phyloP scores from a whole-genome alignment of 2,113 vertebrate genomes.

The Marcusenius ussheri region DNA sequence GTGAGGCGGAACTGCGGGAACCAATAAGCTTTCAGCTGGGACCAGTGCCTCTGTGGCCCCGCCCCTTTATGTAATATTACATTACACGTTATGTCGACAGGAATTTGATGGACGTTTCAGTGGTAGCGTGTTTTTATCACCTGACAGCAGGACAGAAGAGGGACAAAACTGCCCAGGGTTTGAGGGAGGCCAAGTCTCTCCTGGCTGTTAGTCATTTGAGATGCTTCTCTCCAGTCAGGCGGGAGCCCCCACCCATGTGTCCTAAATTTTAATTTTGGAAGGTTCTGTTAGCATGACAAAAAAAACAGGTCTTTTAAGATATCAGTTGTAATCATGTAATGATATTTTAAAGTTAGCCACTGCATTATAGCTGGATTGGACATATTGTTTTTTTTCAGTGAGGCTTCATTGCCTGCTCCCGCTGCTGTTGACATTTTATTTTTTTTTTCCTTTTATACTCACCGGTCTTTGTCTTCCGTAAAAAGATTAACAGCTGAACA shows the following conservation, averaged over 20 bases:
- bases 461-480: background rate
- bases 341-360: background rate
- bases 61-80: background rate
- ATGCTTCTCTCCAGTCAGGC: background rate
- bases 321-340: background rate
- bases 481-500: background rate
- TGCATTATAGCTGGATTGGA: background rate
- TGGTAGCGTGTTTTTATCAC: background rate
- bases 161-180: background rate
- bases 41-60: background rate
- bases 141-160: background rate
- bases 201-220: background rate
- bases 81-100: background rate
- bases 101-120: background rate
- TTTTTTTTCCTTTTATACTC: background rate
- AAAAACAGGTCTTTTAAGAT: background rate
- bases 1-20: background rate
- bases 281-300: background rate
- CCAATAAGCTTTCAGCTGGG: background rate
- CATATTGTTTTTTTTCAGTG: background rate
- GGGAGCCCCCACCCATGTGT: background rate
- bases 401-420: background rate
- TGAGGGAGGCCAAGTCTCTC: background rate
- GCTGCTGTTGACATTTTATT: slow-evolving; percentile 1
- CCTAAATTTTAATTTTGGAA: background rate